phyloP scores from a whole-genome alignment of 2,888 invertebrate species.

The Melanostoma mellinum region DNA sequence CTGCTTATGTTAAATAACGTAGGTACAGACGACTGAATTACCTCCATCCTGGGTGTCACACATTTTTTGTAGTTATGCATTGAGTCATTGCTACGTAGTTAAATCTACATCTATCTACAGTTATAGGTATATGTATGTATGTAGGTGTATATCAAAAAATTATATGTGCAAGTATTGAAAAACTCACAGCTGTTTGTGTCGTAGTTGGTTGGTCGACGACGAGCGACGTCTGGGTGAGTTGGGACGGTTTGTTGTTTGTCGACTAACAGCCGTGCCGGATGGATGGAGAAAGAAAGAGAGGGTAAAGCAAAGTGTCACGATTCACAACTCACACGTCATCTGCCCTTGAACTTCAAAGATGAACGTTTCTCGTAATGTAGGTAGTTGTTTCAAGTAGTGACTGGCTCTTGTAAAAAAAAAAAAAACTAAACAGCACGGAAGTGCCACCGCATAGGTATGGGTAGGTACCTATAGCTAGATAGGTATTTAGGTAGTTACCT shows the following conservation, averaged over 20 bases:
- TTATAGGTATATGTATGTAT: slow-evolving; percentile 22
- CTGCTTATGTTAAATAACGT: too few relatives aligned
- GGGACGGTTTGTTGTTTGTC: slow-evolving; percentile 37
- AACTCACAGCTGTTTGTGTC: slow-evolving; percentile 58
- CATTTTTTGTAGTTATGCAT: not conserved
- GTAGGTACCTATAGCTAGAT: not conserved
- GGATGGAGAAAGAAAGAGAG: slow-evolving; percentile 48
- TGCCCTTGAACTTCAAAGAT: slow-evolving; percentile 75
- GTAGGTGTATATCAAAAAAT: slow-evolving; percentile 14
- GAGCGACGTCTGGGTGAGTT: slow-evolving; percentile 27
- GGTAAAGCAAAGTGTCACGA: slow-evolving; percentile 63
- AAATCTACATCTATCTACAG: not conserved
- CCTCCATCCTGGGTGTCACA: not conserved
- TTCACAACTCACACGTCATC: slow-evolving; percentile 70
- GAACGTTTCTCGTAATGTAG: slow-evolving; percentile 64
- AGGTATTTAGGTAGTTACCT: too few relatives aligned
- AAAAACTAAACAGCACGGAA: slow-evolving; percentile 1
- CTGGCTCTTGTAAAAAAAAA: not conserved
- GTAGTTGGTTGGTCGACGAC: slow-evolving; percentile 25
- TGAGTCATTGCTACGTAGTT: slow-evolving; percentile 23
- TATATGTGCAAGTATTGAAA: slow-evolving; percentile 20
- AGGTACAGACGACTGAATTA: not conserved
- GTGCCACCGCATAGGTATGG: not conserved
- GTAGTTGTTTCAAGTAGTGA: slow-evolving; percentile 23
- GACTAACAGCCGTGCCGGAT: slow-evolving; percentile 31